Base-by-base conservation (phyloP, 2,113 vertebrate species). In the Bostrychus sinensis region DNA sequence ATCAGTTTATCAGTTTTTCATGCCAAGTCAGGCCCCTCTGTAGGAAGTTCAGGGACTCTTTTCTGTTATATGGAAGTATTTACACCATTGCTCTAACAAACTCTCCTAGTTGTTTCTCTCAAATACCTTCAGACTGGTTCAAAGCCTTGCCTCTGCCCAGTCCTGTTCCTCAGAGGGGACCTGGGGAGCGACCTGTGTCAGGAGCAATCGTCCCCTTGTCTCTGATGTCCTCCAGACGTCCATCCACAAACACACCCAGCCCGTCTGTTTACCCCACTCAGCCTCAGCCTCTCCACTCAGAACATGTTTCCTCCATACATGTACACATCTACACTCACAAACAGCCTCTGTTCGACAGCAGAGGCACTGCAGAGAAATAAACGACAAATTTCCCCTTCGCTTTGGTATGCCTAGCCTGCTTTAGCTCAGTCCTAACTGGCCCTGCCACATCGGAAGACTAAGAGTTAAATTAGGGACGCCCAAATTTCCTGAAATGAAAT, bases 151-250 rank as follows among this genome's bases (percentile, higher is more conserved):
- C 56, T 42, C 78, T 80, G 56, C 37, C 66, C 72, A 26, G 57
- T 80, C 63, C 79, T 80, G 82, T 90, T 87, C 87, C 78, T 87
- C 88, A 86, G 91, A 89, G 89, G 89, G 92, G 93, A 94, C 91
- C 94, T 90, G 82, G 85, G 89, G 92, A 93, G 93, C 94, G 95
- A 94, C 93, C 89, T 72, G 46, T 96, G 96, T 98, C 97, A 95
- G 63, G 80, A 86, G 84, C 84, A 91, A 98, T 99, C 93, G 86
- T 89, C 86, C 84, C 72, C 73, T 78, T 74, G 77, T 73, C 65
- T 46, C 67, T 96, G 96, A 99, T 94, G 89, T 90, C 94, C 92
- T 86, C 88, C 97, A 99, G 96, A 91, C 84, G 4, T 87, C 61
- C 78, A 81, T 92, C 92, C 86, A 92, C 94, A 95, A 95, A 97